Conservation (phyloP, 2,113 vertebrate species). For the Crotalus horridus region DNA sequence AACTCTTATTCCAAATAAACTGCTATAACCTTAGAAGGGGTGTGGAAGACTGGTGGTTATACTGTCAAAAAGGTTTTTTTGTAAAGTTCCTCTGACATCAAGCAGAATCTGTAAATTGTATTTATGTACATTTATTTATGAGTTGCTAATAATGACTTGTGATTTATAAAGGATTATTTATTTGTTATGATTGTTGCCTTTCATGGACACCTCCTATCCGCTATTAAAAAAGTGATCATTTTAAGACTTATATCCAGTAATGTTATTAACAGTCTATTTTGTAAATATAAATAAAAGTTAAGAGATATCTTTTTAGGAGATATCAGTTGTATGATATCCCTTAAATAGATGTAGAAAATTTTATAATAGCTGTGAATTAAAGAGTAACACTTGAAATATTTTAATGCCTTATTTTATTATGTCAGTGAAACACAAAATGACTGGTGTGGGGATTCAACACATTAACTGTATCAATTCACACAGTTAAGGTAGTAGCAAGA, state of each 20-base stretch:
- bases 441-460: neutral
- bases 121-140: conserved; percentile 66
- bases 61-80: neutral
- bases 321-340: conserved; percentile 75
- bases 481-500: neutral
- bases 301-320: conserved; percentile 47
- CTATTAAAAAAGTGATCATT: conserved; percentile 16
- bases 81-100: conserved; percentile 31
- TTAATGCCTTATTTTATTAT: neutral
- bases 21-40: neutral
- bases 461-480: neutral
- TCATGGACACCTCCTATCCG: conserved; percentile 36
- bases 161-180: conserved; percentile 73
- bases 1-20: neutral
- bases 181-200: conserved; percentile 46
- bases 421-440: neutral
- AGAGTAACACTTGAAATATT: conserved; percentile 56
- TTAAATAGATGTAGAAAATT: conserved; percentile 66
- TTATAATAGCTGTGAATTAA: conserved; percentile 69
- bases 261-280: conserved; percentile 35
- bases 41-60: conserved; percentile 2
- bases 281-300: conserved; percentile 65
- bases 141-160: conserved; percentile 68
- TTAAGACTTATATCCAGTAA: conserved; percentile 19
- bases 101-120: conserved; percentile 60